These are phyloP conservation scores for Harlomillsia oculata DNA, from an alignment of 1,140 invertebrate genomes.

Conservation along the genomic window DNA sequence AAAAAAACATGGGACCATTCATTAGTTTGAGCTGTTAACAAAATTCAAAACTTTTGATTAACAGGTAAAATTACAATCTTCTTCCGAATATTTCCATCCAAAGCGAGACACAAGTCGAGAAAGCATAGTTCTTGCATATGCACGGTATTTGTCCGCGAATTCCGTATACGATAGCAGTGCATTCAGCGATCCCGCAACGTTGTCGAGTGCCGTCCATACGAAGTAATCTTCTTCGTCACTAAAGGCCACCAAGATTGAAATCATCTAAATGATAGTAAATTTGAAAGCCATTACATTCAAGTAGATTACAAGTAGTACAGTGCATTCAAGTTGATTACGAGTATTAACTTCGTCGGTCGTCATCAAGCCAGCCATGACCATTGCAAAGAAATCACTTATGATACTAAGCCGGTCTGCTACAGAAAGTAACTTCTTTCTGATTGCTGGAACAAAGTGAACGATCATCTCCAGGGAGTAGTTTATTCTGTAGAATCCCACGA, in stretches of 20 bases:
- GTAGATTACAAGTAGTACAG: too few species aligned
- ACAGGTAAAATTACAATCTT: slow-evolving; percentile 49
- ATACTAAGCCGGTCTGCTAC: slow-evolving; percentile 82
- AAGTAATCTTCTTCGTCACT: slow-evolving; percentile 7
- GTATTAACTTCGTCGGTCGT: slow-evolving; percentile 44
- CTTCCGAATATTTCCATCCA: slow-evolving; percentile 64
- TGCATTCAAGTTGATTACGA: too few species aligned
- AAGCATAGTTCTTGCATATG: slow-evolving; percentile 60
- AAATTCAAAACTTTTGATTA: too few species aligned
- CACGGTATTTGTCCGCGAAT: slow-evolving; percentile 47
- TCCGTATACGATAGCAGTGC: background rate
- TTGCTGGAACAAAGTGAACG: slow-evolving; percentile 62
- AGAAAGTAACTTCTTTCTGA: slow-evolving; percentile 64
- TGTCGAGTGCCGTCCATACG: slow-evolving; percentile 3
- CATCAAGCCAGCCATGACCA: slow-evolving; percentile 72
- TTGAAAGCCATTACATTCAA: too few species aligned
- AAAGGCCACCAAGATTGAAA: slow-evolving; percentile 2
- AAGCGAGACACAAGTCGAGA: slow-evolving; percentile 55
- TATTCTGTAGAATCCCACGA: slow-evolving; percentile 75
- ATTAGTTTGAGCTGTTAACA: too few species aligned
- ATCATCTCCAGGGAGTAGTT: slow-evolving; percentile 73
- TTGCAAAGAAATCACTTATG: slow-evolving; percentile 82
- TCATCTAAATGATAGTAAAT: too few species aligned
- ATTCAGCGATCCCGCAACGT: background rate
- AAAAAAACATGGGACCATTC: too few species aligned